Base-by-base conservation (phyloP, 2,888 invertebrate genomes). In the Ditylenchus weischeri region DNA sequence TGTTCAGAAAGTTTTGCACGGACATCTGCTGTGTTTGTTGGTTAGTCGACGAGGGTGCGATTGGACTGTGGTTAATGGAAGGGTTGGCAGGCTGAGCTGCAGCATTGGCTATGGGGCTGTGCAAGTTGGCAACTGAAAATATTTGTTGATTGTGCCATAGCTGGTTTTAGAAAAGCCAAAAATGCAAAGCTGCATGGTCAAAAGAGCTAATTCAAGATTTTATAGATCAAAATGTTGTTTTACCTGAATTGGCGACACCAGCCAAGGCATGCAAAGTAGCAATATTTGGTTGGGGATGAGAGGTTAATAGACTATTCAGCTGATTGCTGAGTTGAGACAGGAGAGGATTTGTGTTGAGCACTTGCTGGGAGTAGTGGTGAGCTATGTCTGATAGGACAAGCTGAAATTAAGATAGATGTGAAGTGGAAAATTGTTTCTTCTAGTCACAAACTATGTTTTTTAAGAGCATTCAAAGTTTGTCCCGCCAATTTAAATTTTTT, bases 11-110 rank as follows among this genome's bases (percentile, higher is more conserved):
- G 19, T 64, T 57, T 19, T 60, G 49, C 18, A 57, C 58, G 15
- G 50, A 49, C 21, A 23, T 19, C 35, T 67, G 64, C 29, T 58
- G 62, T 15, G 35, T 50, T 18, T 38, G 21, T 21, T 54, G 36
- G 38, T 69, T 43, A 10, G 63, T 64, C 11, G 69, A 36, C 15
- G 69, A 61, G 11, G 50, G 51, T 23, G 69, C 57, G 43, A 63
- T 43, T 10, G 65, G 65, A 23, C 65, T 65, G 54, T 43, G 43
- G 43, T 43, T 43, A 15, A 43, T 43, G 15, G 43, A 43, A 13
- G 43, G 43, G 15, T 43, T 43, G 29, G 29, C 29, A 43, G 15
- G 43, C 43, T 43, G 43, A 8, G 13, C 15, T 43, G 43, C 15
- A 2, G 43, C 43, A 13, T 15, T 29, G 29, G 29, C 43, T 13